Evolutionary conservation across 2,113 vertebrate species (phyloP), one percentile per base, ranked within the genome.

Genomic region (Procapra przewalskii): DNA sequence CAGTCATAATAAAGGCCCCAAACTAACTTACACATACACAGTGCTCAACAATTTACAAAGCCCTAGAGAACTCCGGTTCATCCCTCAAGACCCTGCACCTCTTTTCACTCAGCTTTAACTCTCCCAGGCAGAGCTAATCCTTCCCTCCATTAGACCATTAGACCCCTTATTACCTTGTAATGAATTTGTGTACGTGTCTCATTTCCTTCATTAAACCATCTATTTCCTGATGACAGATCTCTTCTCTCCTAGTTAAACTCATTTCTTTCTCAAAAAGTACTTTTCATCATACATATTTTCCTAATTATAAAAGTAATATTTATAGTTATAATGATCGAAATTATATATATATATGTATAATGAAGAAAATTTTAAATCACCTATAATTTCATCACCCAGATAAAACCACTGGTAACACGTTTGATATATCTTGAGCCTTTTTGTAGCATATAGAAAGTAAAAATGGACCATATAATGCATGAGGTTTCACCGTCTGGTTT

Each of bases 21-120:
- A 85, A 97, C 90, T 71, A 92, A 93, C 55, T 88, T 92, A 84
- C 13, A 82, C 59, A 90, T 91, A 62, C 19, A 82, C 17, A 92
- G 79, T 79, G 43, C 88, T 95, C 86, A 54, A 93, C 81, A 81
- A 57, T 97, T 97, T 97, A 98, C 91, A 94, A 93, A 98, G 93
- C 96, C 93, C 91, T 86, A 89, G 94, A 95, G 97, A 87, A 97
- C 91, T 96, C 96, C 50, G 93, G 91, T 91, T 95, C 93, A 94
- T 93, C 88, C 97, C 95, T 94, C 71, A 97, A 91, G 91, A 95
- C 55, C 81, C 82, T 89, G 36, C 59, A 94, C 62, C 82, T 94
- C 80, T 81, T 94, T 95, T 95, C 82, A 95, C 36, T 75, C 80
- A 92, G 75, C 12, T 55, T 98, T 79, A 87, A 1, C 77, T 93